These are phyloP conservation scores for Sisor rabdophorus DNA, from an alignment of 2,113 vertebrate genomes.

Conservation along the genomic window DNA sequence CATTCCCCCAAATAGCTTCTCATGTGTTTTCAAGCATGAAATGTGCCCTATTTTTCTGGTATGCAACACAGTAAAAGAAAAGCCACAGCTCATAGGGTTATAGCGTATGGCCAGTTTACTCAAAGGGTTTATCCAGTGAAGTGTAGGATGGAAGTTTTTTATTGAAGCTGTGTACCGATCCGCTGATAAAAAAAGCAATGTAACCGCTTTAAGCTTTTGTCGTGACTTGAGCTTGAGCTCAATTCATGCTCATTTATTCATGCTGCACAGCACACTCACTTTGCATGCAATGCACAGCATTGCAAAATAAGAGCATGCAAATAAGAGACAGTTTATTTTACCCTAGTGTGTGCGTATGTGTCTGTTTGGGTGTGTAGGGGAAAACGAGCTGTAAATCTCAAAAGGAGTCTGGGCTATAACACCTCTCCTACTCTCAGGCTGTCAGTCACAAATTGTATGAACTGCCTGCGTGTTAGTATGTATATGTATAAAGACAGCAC, in stretches of 20 bases:
- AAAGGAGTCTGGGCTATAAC: constrained; percentile 42
- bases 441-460: constrained; percentile 46
- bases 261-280: constrained; percentile 23
- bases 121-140: neutral
- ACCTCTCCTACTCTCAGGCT: constrained; percentile 50
- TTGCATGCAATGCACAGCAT: constrained; percentile 25
- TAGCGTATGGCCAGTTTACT: neutral
- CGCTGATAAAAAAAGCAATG: constrained; percentile 36
- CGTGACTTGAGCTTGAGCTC: constrained; percentile 18
- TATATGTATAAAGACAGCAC: too few relatives aligned
- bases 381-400: constrained; percentile 46
- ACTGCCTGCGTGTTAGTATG: constrained; percentile 13
- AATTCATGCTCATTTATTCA: constrained; percentile 39
- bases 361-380: constrained; percentile 19
- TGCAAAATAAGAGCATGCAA: constrained; percentile 13
- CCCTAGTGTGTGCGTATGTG: constrained; percentile 18
- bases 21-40: constrained; percentile 42
- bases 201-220: constrained; percentile 26
- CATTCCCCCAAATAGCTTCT: constrained; percentile 43
- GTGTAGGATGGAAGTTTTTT: neutral
- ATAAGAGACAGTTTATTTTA: constrained; percentile 14
- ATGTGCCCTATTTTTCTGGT: constrained; percentile 42
- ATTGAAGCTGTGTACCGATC: constrained; percentile 2
- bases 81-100: constrained; percentile 9
- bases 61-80: constrained; percentile 21